Conservation (phyloP, 2,888 invertebrate species). For the Oscheius sp. region DNA sequence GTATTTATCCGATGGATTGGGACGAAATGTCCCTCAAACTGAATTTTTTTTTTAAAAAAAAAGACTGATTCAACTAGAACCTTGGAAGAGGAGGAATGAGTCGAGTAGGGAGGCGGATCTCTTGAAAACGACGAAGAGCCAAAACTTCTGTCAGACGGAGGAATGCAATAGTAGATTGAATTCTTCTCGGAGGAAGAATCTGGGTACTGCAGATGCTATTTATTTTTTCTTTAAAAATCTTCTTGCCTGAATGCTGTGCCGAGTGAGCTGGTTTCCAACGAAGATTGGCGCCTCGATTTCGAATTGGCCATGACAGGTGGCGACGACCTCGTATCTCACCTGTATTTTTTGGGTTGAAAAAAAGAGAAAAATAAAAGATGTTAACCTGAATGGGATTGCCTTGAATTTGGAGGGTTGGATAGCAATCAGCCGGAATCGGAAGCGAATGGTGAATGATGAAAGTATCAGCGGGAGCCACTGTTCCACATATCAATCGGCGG, state of each 20-base stretch:
- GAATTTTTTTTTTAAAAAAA: neutral
- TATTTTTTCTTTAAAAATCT: neutral
- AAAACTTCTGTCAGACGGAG: conserved; percentile 38
- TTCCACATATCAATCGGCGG: conserved; percentile 14
- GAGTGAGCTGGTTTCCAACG: conserved; percentile 33
- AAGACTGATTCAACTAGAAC: neutral
- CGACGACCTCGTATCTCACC: conserved; percentile 43
- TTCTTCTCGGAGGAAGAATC: conserved; percentile 36
- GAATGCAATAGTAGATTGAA: conserved; percentile 40
- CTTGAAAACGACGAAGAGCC: conserved; percentile 2
- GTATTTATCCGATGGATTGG: conserved; percentile 47
- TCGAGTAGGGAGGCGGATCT: conserved; percentile 45
- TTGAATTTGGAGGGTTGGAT: conserved; percentile 19
- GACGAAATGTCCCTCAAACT: conserved; percentile 37
- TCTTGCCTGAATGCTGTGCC: conserved; percentile 12
- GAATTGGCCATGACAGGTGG: conserved; percentile 40
- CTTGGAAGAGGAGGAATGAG: conserved; percentile 25
- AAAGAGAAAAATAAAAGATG: too few relatives aligned
- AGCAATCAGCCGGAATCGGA: conserved; percentile 27
- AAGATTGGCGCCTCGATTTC: conserved; percentile 48
- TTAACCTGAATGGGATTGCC: conserved; percentile 29
- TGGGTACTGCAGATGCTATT: conserved; percentile 33
- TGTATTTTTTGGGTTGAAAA: neutral
- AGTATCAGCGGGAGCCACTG: conserved; percentile 26
- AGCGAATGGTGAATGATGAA: conserved; percentile 32